A percentile compares a stretch with the other conserved stretches of the same genome.
phyloP scores from a whole-genome alignment of 2,797 vertebrate genomes.

The Crenichthys baileyi region DNA sequence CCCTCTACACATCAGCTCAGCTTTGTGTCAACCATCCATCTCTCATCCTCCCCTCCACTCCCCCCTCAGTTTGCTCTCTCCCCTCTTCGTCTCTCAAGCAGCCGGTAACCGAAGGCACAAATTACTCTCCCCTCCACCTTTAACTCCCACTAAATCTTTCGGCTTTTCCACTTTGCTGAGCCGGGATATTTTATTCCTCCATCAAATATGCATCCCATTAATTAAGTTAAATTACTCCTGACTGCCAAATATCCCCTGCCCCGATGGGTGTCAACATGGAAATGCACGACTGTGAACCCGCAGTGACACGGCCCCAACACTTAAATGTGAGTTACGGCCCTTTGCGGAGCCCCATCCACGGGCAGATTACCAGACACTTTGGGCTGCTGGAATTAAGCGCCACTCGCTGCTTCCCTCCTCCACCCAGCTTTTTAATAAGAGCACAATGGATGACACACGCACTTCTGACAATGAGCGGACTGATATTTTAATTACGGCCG shows the following conservation, averaged over 20 bases:
- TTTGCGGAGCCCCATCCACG: slow-evolving; percentile 89
- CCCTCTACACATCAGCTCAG: slow-evolving; percentile 90
- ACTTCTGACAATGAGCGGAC: slow-evolving; percentile 96
- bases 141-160: slow-evolving; percentile 99
- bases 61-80: slow-evolving; percentile 15
- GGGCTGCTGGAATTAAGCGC: slow-evolving; percentile 95
- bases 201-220: slow-evolving; percentile 99
- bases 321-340: slow-evolving; percentile 98
- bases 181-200: slow-evolving; percentile 99
- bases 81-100: slow-evolving; percentile 72
- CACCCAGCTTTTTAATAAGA: slow-evolving; percentile 92
- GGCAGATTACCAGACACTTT: slow-evolving; percentile 98
- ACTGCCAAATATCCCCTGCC: slow-evolving; percentile 98
- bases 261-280: slow-evolving; percentile 99
- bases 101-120: slow-evolving; percentile 90
- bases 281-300: slow-evolving; percentile 99
- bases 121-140: slow-evolving; percentile 99
- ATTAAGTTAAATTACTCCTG: slow-evolving; percentile 99
- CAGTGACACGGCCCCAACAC: slow-evolving; percentile 96
- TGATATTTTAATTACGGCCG: slow-evolving; percentile 99
- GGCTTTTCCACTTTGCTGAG: slow-evolving; percentile 99
- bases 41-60: slow-evolving; percentile 72
- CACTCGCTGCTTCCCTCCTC: slow-evolving; percentile 87
- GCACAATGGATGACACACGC: slow-evolving; percentile 98
- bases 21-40: slow-evolving; percentile 90